A percentile compares a stretch with the other conserved stretches of the same genome.
phyloP scores from a whole-genome alignment of 2,797 vertebrate genomes.

The Danio jaintianensis region DNA sequence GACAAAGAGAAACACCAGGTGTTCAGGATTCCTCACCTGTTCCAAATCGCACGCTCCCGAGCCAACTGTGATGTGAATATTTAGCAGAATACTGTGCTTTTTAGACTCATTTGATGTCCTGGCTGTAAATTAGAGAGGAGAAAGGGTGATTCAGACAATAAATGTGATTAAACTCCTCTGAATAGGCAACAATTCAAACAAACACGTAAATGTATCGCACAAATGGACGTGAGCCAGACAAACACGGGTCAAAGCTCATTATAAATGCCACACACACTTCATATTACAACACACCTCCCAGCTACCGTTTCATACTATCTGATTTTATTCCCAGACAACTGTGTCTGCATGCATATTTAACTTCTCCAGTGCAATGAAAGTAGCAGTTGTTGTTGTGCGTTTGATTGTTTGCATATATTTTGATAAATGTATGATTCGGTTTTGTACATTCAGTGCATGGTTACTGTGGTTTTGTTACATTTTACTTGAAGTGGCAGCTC shows the following conservation, averaged over 20 bases:
- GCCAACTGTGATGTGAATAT: constrained; percentile 12
- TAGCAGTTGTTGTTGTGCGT: background rate
- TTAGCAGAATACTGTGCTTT: background rate
- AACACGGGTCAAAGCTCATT: constrained; percentile 13
- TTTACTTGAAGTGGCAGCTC: background rate
- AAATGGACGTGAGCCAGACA: constrained; percentile 11
- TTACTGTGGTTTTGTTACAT: background rate
- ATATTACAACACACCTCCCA: background rate
- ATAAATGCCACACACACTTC: background rate
- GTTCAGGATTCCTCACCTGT: constrained; percentile 25
- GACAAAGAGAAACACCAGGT: constrained; percentile 16
- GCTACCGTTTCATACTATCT: background rate
- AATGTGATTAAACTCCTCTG: constrained; percentile 14
- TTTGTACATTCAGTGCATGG: background rate
- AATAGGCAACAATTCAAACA: constrained; percentile 5
- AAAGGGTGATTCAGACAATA: constrained; percentile 14
- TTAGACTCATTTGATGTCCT: background rate
- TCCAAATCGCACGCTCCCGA: background rate
- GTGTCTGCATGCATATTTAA: background rate
- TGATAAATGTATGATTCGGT: background rate
- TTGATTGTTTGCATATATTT: background rate
- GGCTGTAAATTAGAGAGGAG: background rate
- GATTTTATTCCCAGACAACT: background rate
- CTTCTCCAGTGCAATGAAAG: background rate
- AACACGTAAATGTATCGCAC: background rate